These are phyloP conservation scores for Oenanthe oenanthe DNA, from an alignment of 2,113 vertebrate genomes.

Conservation along the genomic window DNA sequence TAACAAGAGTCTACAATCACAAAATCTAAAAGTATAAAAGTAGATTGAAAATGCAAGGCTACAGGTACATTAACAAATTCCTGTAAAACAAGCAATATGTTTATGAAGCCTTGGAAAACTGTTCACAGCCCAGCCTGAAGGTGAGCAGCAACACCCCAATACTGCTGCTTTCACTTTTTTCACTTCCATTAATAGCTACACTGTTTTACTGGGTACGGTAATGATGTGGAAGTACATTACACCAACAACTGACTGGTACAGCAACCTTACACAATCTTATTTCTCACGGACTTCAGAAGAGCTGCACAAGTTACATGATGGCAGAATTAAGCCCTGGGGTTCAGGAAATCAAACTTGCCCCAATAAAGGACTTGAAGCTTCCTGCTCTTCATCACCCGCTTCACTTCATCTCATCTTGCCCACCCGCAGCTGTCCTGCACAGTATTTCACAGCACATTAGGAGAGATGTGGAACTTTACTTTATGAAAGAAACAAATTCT, in stretches of 20 bases:
- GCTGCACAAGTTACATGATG: not conserved
- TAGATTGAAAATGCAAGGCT: not conserved
- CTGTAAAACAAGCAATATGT: not conserved
- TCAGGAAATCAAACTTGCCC: not conserved
- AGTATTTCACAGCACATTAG: not conserved
- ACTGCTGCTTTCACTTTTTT: not conserved
- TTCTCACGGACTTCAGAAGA: not conserved
- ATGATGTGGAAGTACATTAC: not conserved
- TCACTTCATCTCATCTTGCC: not conserved
- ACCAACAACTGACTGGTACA: not conserved
- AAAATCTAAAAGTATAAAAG: not conserved
- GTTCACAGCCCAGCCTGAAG: not conserved
- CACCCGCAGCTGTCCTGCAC: not conserved
- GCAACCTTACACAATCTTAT: not conserved
- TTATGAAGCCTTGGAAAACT: not conserved
- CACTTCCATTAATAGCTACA: not conserved
- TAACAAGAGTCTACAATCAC: not conserved
- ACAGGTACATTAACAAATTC: not conserved
- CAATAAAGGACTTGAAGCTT: not conserved
- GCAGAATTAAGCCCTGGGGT: not conserved
- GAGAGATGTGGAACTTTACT: not conserved
- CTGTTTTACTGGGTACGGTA: not conserved
- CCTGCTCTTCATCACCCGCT: not conserved
- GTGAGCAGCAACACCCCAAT: not conserved
- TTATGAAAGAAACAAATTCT: not conserved